A percentile compares a stretch with the other conserved stretches of the same genome.
phyloP scores from a whole-genome alignment of 2,113 vertebrate species.

The Puntigrus tetrazona region DNA sequence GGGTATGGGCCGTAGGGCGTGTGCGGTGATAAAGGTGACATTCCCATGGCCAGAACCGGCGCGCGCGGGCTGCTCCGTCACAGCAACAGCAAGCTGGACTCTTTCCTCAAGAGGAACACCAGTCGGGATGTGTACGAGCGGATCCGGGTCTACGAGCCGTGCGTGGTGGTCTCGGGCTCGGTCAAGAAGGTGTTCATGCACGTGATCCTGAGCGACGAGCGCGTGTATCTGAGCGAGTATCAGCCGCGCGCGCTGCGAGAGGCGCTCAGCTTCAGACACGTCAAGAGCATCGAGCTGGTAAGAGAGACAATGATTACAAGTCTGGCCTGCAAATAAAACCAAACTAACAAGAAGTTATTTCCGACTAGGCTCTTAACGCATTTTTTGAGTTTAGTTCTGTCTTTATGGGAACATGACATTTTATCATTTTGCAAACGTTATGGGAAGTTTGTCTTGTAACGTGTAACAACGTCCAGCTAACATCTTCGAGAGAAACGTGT shows the following conservation, averaged over 20 bases:
- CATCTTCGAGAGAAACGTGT: too few species aligned
- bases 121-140: slow-evolving; percentile 71
- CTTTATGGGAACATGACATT: too few species aligned
- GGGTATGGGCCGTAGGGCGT: not conserved
- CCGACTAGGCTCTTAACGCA: too few species aligned
- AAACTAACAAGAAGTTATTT: too few species aligned
- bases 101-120: slow-evolving; percentile 77
- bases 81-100: slow-evolving; percentile 73
- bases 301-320: slow-evolving; percentile 51
- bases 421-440: too few species aligned
- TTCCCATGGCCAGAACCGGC: slow-evolving; percentile 65
- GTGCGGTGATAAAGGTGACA: not conserved
- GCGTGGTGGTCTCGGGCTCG: slow-evolving; percentile 72
- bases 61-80: slow-evolving; percentile 51
- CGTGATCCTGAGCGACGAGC: slow-evolving; percentile 76
- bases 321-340: too few species aligned
- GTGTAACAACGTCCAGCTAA: too few species aligned
- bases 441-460: too few species aligned
- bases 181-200: slow-evolving; percentile 76
- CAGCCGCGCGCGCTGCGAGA: slow-evolving; percentile 71
- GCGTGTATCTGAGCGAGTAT: slow-evolving; percentile 77
- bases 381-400: too few species aligned
- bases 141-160: slow-evolving; percentile 75
- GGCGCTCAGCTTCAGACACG: slow-evolving; percentile 68
- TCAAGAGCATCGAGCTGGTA: slow-evolving; percentile 78